Conservation (phyloP, 2,113 vertebrate species). For the Poeciliopsis turrubarensis region DNA sequence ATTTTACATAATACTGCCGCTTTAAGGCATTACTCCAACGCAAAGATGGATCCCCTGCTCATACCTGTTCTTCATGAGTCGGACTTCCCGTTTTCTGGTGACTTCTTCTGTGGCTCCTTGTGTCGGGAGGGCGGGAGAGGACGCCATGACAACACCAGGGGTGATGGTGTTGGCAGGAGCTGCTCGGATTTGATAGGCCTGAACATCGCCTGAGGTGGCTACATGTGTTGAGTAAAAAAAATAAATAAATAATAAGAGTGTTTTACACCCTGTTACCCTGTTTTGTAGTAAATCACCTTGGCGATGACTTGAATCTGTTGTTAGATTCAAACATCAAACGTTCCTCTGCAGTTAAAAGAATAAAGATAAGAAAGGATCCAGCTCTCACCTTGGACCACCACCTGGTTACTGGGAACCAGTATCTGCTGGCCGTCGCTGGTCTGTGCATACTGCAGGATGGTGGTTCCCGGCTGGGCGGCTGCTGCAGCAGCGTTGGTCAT, state of each 20-base stretch:
- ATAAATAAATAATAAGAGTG: neutral
- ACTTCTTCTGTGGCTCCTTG: constrained; percentile 90
- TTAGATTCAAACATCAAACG: neutral
- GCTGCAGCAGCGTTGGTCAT: constrained; percentile 90
- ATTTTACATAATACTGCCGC: too few relatives aligned
- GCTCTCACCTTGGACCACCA: constrained; percentile 94
- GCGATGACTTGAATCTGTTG: neutral
- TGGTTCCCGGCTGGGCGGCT: constrained; percentile 89
- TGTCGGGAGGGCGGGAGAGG: constrained; percentile 89
- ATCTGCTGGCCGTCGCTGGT: constrained; percentile 98
- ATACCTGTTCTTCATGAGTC: constrained; percentile 98
- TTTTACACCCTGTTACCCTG: neutral
- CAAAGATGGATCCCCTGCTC: neutral
- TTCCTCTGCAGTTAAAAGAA: neutral
- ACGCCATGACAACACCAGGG: constrained; percentile 93
- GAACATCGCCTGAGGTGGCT: constrained; percentile 96
- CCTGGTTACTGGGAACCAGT: constrained; percentile 97
- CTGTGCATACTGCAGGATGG: constrained; percentile 98
- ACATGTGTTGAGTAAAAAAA: neutral
- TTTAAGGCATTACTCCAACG: neutral
- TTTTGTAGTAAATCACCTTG: neutral
- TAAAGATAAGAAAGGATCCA: neutral
- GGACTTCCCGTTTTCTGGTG: constrained; percentile 94
- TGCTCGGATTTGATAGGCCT: constrained; percentile 96
- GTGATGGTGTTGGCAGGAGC: constrained; percentile 91